Evolutionary conservation across 2,888 invertebrate genomes (phyloP), one percentile per base, ranked within the genome.

Genomic region (Drosophila anceps): DNA sequence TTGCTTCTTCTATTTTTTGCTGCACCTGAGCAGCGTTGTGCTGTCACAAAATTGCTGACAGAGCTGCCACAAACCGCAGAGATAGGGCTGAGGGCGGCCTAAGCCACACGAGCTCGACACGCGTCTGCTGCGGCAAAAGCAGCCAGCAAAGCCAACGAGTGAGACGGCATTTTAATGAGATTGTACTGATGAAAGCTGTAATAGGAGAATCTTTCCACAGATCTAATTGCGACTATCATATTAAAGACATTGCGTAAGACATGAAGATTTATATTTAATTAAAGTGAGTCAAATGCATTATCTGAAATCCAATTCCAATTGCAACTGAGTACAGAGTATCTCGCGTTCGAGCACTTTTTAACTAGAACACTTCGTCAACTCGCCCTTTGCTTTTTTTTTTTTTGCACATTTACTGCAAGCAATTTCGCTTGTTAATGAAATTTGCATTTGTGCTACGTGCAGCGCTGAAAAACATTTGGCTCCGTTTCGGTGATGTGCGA

Each of bases 401-500:
- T 65, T 54, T 67, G 37, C 66, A 72, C 73, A 77, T 74, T 82
- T 85, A 82, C 85, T 73, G 70, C 66, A 63, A 73, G 74, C 87
- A 81, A 86, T 84, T 84, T 84, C 54, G 87, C 84, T 81, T 76
- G 84, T 88, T 88, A 84, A 84, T 84, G 89, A 84, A 84, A 84
- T 84, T 84, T 84, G 84, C 84, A 84, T 86, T 86, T 86, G 76
- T 66, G 74, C 76, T 83, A 81, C 82, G 87, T 88, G 89, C 84
- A 76, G 73, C 69, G 79, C 64, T 71, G 69, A 69, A 69, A 80
- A 82, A 77, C 58, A 75, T 81, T 73, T 61, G 60, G 60, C 69
- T 81, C 51, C 68, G 57, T 81, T 88, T 79, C 53, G 81, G 84
- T 86, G 87, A 84, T 88, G 84, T 76, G 82, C 82, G 84, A 84